These are phyloP conservation scores for Drosophila stalkeri DNA, from an alignment of 2,888 invertebrate species.

Conservation along the genomic window DNA sequence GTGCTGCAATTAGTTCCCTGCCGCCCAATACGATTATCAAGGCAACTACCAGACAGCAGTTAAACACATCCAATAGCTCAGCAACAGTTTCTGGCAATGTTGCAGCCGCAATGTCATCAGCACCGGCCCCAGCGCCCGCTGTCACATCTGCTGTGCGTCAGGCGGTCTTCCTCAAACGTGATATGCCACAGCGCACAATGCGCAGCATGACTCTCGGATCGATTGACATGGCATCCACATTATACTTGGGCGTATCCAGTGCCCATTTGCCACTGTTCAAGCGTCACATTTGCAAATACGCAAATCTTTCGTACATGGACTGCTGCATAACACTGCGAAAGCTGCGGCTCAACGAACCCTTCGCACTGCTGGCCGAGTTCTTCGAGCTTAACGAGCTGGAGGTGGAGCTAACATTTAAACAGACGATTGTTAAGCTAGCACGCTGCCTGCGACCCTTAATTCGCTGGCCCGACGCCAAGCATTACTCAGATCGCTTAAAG, in stretches of 20 bases:
- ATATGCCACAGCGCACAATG: slow-evolving; percentile 81
- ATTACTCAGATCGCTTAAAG: slow-evolving; percentile 83
- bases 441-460: slow-evolving; percentile 82
- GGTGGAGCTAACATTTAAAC: slow-evolving; percentile 79
- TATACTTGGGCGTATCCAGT: slow-evolving; percentile 78
- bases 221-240: slow-evolving; percentile 81
- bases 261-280: slow-evolving; percentile 81
- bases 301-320: slow-evolving; percentile 80
- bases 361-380: slow-evolving; percentile 80
- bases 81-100: neutral
- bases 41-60: slow-evolving; percentile 61
- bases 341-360: slow-evolving; percentile 83
- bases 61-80: slow-evolving; percentile 9
- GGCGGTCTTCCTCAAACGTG: slow-evolving; percentile 83
- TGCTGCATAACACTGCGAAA: slow-evolving; percentile 83
- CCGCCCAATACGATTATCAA: slow-evolving; percentile 82
- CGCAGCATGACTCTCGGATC: slow-evolving; percentile 80
- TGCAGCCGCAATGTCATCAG: neutral
- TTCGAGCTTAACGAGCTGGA: slow-evolving; percentile 83
- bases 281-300: slow-evolving; percentile 79
- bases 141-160: slow-evolving; percentile 66
- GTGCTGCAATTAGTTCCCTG: slow-evolving; percentile 78
- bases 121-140: slow-evolving; percentile 56
- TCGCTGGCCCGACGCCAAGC: slow-evolving; percentile 84
- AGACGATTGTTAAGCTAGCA: slow-evolving; percentile 78